Conservation (phyloP, 1,140 invertebrate species). For the Orius insidiosus region DNA sequence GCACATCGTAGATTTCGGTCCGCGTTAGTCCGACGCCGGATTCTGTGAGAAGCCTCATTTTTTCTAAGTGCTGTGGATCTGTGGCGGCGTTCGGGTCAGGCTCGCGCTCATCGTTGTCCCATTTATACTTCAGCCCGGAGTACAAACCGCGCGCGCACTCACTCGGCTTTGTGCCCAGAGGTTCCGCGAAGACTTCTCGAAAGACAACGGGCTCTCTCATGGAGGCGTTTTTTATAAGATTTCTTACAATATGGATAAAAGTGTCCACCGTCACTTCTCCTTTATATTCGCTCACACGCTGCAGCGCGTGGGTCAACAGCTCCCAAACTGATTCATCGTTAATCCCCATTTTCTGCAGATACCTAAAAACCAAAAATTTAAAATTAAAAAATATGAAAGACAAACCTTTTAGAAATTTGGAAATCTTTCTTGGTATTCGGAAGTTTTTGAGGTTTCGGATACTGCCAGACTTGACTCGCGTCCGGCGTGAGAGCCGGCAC, state of each 20-base stretch:
- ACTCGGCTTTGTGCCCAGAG: background rate
- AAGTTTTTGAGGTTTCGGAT: no score
- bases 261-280: constrained; percentile 6
- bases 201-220: background rate
- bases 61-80: constrained; percentile 1
- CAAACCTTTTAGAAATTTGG: no score
- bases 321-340: constrained; percentile 8
- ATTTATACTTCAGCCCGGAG: constrained; percentile 2
- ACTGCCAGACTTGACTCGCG: no score
- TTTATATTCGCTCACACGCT: constrained; percentile 5
- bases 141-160: background rate
- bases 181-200: background rate
- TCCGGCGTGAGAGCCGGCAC: no score
- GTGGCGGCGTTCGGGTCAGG: constrained; percentile 4
- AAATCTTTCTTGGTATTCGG: no score
- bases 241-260: background rate
- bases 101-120: background rate
- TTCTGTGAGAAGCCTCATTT: constrained; percentile 1
- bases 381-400: no score
- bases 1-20: constrained; percentile 4
- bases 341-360: constrained; percentile 2
- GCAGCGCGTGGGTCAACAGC: constrained; percentile 1
- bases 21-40: constrained; percentile 1
- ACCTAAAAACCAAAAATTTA: background rate
- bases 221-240: background rate